Conservation (phyloP, 1,140 invertebrate genomes). For the Drosophila arizonae region DNA sequence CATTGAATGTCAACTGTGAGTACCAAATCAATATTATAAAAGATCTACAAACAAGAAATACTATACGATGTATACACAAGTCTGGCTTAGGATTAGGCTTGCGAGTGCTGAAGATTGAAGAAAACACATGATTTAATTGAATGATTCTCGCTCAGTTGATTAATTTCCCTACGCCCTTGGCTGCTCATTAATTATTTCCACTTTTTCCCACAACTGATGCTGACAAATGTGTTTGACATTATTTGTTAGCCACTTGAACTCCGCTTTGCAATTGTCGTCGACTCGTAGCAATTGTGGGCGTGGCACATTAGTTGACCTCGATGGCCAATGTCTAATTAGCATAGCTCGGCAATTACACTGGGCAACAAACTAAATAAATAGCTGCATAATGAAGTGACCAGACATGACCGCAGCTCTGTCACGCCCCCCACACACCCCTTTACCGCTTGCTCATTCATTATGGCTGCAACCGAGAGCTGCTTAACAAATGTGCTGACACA, state of each 20-base stretch:
- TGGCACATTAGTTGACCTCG: conserved; percentile 38
- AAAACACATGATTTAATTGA: neutral
- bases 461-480: conserved; percentile 29
- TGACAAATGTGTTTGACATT: conserved; percentile 29
- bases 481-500: conserved; percentile 45
- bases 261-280: neutral
- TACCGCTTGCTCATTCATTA: conserved; percentile 30
- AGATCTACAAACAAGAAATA: neutral
- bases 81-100: too few relatives aligned
- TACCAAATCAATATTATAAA: conserved; percentile 62
- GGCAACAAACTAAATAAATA: conserved; percentile 53
- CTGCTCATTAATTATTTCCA: neutral
- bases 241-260: conserved; percentile 7
- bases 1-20: conserved; percentile 95
- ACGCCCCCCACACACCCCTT: neutral
- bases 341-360: conserved; percentile 57
- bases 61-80: too few relatives aligned
- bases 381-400: conserved; percentile 66
- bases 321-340: conserved; percentile 64
- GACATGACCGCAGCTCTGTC: conserved; percentile 31
- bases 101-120: too few relatives aligned
- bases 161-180: neutral
- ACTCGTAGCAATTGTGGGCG: neutral
- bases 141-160: neutral
- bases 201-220: conserved; percentile 1